Conservation (phyloP, 2,113 vertebrate genomes). For the Sebastes schlegelii region DNA sequence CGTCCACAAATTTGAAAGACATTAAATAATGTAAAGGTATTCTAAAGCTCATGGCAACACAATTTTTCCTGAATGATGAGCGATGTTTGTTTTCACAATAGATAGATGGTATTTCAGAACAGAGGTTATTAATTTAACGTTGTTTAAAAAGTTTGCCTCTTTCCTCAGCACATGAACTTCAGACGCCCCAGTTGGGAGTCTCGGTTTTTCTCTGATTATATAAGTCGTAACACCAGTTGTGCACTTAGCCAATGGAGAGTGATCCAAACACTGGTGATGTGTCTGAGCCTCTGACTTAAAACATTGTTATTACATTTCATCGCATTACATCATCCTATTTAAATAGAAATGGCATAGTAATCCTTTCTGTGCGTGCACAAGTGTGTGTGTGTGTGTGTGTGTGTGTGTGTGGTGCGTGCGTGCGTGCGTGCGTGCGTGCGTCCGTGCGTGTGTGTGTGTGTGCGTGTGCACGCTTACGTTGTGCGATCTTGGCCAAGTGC, state of each 20-base stretch:
- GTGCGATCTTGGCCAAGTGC: slow-evolving; percentile 93
- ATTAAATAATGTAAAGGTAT: neutral
- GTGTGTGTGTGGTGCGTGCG: slow-evolving; percentile 5
- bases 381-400: neutral
- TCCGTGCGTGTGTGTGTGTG: slow-evolving; percentile 7
- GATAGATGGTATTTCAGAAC: neutral
- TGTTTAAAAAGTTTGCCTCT: slow-evolving; percentile 8
- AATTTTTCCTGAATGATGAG: neutral
- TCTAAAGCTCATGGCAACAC: neutral
- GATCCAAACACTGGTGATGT: slow-evolving; percentile 40
- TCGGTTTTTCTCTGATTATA: slow-evolving; percentile 22
- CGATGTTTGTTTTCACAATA: neutral
- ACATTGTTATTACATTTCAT: slow-evolving; percentile 62
- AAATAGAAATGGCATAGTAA: slow-evolving; percentile 42
- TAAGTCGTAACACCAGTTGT: slow-evolving; percentile 18
- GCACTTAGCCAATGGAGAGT: slow-evolving; percentile 28
- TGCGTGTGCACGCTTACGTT: slow-evolving; percentile 84
- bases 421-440: too few species aligned
- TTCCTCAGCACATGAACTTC: slow-evolving; percentile 25
- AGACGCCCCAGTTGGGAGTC: slow-evolving; percentile 30
- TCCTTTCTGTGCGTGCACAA: slow-evolving; percentile 15
- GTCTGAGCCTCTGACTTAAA: slow-evolving; percentile 47
- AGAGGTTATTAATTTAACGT: neutral
- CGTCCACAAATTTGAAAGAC: neutral
- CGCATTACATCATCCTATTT: slow-evolving; percentile 68